Evolutionary conservation across 1,140 invertebrate genomes (phyloP).

Genomic region (Eurosta solidaginis): DNA sequence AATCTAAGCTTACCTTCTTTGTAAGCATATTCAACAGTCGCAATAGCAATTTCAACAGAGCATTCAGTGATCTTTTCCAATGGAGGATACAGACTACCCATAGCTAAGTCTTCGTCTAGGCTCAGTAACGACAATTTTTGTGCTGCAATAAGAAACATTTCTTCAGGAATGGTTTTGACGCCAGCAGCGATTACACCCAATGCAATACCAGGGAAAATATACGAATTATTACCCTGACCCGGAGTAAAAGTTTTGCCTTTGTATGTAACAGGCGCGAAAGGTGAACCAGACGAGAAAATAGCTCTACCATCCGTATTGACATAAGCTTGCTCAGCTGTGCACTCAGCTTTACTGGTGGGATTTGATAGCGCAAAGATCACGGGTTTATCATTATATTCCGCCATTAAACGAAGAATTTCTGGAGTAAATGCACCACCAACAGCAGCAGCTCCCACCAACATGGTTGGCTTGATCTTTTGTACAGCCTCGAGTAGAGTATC

Average conservation of each 20-base stretch:
- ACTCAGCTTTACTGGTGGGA: conserved; percentile 95
- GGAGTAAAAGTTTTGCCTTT: conserved; percentile 80
- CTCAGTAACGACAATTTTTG: conserved; percentile 84
- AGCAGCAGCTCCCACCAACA: conserved; percentile 86
- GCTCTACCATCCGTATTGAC: conserved; percentile 72
- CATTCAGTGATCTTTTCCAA: conserved; percentile 85
- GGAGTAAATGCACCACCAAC: conserved; percentile 83
- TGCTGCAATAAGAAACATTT: conserved; percentile 87
- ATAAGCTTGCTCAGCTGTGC: conserved; percentile 95
- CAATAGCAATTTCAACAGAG: conserved; percentile 84
- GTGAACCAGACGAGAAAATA: conserved; percentile 92
- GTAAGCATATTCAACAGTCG: conserved; percentile 89
- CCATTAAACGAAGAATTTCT: conserved; percentile 84
- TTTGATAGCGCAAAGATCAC: conserved; percentile 94
- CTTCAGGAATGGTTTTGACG: conserved; percentile 83
- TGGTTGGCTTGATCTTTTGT: conserved; percentile 76
- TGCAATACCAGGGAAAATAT: conserved; percentile 94
- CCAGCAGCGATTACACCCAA: conserved; percentile 82
- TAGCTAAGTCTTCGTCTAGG: conserved; percentile 76
- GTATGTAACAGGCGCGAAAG: conserved; percentile 80
- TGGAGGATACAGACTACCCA: conserved; percentile 94
- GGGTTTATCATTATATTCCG: conserved; percentile 63
- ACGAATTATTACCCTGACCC: conserved; percentile 96
- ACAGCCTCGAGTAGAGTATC: conserved; percentile 78
- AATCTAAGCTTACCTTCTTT: conserved; percentile 75